Percentiles rank a stretch among this genome's conserved stretches.
These are phyloP conservation scores for Pelmatolapia mariae DNA, from an alignment of 2,113 vertebrate species.

Conservation along the genomic window DNA sequence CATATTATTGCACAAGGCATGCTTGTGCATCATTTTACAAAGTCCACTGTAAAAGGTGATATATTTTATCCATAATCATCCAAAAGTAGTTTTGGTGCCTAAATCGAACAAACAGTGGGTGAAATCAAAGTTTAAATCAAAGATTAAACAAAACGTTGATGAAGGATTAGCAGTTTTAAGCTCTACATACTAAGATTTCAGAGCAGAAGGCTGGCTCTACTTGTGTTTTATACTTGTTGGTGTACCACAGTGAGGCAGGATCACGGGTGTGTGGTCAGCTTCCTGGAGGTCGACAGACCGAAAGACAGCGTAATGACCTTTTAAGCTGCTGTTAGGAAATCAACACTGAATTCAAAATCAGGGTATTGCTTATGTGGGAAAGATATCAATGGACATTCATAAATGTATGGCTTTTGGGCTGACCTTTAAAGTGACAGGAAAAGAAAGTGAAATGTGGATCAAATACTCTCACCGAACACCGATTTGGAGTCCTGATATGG, in stretches of 20 bases:
- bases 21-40: background rate
- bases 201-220: background rate
- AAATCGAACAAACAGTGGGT: background rate
- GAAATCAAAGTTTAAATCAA: background rate
- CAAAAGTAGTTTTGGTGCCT: background rate
- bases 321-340: background rate
- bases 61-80: accelerated
- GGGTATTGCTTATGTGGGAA: background rate
- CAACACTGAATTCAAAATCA: background rate
- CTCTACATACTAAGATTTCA: accelerated
- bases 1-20: background rate
- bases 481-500: accelerated
- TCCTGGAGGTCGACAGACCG: accelerated
- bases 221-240: background rate
- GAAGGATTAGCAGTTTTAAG: accelerated
- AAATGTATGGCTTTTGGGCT: background rate
- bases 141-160: background rate
- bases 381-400: background rate
- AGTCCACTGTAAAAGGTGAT: background rate
- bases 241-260: background rate
- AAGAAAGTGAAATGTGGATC: background rate
- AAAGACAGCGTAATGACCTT: accelerated
- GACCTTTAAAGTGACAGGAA: background rate
- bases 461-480: background rate
- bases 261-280: background rate